phyloP scores from a whole-genome alignment of 1,140 invertebrate species.

The Zaprionus vittiger region DNA sequence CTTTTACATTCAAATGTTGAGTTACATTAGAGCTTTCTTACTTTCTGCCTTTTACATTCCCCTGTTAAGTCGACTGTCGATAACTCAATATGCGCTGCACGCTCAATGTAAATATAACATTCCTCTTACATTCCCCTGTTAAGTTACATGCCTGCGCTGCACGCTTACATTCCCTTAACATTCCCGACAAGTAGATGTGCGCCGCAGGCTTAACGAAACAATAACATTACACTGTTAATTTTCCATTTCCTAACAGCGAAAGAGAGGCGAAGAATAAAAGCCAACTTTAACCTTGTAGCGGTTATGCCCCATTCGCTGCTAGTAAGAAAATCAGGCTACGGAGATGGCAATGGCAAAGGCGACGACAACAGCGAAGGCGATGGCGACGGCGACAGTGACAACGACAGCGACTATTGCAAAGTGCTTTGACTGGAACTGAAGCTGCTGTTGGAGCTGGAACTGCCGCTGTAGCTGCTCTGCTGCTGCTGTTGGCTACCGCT shows the following conservation, averaged over 20 bases:
- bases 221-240: background rate
- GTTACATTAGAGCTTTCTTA: too few species aligned
- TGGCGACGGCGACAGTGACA: conserved; percentile 9
- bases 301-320: background rate
- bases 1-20: background rate
- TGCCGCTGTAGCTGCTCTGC: conserved; percentile 40
- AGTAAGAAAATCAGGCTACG: conserved; percentile 43
- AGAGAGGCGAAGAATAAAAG: background rate
- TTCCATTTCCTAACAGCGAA: background rate
- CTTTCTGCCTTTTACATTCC: background rate
- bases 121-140: too few species aligned
- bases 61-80: background rate
- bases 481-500: conserved; percentile 40
- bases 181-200: background rate
- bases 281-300: conserved; percentile 1
- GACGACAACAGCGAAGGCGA: background rate
- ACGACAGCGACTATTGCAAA: conserved; percentile 65
- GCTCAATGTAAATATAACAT: background rate
- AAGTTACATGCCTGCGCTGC: too few species aligned
- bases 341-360: conserved; percentile 13
- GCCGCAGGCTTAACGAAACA: background rate
- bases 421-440: conserved; percentile 60
- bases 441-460: conserved; percentile 23
- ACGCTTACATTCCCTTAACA: background rate
- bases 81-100: background rate